Conservation (phyloP, 2,888 invertebrate genomes). For the Tipula confusa region DNA sequence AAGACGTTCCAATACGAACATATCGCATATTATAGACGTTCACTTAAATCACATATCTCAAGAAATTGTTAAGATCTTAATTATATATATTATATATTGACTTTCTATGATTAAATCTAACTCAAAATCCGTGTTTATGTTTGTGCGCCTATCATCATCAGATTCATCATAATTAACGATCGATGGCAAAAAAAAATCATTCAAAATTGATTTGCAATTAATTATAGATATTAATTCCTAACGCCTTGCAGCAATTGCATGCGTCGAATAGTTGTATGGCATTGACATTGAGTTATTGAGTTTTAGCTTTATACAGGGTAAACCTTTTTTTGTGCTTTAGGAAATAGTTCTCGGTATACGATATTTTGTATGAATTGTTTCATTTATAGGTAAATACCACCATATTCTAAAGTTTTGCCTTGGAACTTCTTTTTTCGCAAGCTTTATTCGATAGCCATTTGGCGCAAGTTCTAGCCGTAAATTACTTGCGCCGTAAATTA, state of each 20-base stretch:
- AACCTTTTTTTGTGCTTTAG: too few relatives aligned
- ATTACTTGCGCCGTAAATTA: too few relatives aligned
- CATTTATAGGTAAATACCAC: too few relatives aligned
- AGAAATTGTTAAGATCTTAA: not conserved
- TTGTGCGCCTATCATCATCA: not conserved
- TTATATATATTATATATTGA: not conserved
- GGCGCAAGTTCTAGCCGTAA: too few relatives aligned
- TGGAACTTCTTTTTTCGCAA: too few relatives aligned
- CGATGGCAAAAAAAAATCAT: not conserved
- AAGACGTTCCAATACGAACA: not conserved
- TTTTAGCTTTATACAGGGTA: too few relatives aligned
- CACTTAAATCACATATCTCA: not conserved
- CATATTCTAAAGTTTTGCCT: too few relatives aligned
- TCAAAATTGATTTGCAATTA: not conserved
- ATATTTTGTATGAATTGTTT: too few relatives aligned
- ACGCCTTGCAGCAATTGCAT: too few relatives aligned
- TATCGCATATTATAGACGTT: not conserved
- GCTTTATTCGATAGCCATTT: too few relatives aligned
- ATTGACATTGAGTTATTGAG: not conserved
- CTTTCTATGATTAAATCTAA: conserved; percentile 20
- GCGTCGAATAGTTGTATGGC: not conserved
- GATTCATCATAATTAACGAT: too few relatives aligned
- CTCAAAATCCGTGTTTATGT: not conserved
- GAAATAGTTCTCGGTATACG: too few relatives aligned
- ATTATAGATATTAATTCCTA: not conserved